Evolutionary conservation across 2,113 vertebrate species (phyloP), one percentile per base, ranked within the genome.

Genomic region (Symphodus melops): DNA sequence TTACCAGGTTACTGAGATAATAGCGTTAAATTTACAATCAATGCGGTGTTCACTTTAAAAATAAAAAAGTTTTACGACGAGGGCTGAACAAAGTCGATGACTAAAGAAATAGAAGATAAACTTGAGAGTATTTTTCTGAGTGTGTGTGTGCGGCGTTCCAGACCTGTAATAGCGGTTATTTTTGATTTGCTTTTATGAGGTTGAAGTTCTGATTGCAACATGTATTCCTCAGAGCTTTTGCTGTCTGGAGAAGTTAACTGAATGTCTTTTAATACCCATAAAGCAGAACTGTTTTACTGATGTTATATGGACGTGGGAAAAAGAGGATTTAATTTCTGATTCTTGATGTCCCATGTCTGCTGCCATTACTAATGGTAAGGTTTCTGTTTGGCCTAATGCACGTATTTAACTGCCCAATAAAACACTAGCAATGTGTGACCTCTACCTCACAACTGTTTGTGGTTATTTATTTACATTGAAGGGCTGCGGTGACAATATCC

Each of bases 321-420:
- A n/a, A 73, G 55, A 23, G 49, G 52, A 16, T n/a, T 73, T 69
- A 69, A 60, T 78, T 17, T 48, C 58, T 63, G 68, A 55, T 21
- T 0, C 51, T 70, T 23, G 55, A 21, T 51, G 68, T 75, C 39
- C 39, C 48, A 55, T 79, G 60, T 88, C 77, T 83, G 75, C 82
- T 89, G 86, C 78, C 87, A 88, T 91, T 91, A 89, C 46, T 65
- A 60, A 82, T 68, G 77, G 68, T 88, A 79, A 85, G 91, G 91
- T 92, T 77, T 90, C 21, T 77, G 83, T 94, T 93, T 92, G 92
- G 92, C 93, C 93, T 91, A 51, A 73, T 85, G 83, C 88, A 87
- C 95, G 93, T 96, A 88, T 94, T 49, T 93, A 90, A 90, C 77
- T 92, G 83, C 74, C 92, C 90, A 96, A 96, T 95, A 95, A 96